Evolutionary conservation across 37 sponge, comb jelly and placozoan genomes (phyloP), one percentile per base, ranked within the genome.

Genomic region (Theonella swinhoei): DNA sequence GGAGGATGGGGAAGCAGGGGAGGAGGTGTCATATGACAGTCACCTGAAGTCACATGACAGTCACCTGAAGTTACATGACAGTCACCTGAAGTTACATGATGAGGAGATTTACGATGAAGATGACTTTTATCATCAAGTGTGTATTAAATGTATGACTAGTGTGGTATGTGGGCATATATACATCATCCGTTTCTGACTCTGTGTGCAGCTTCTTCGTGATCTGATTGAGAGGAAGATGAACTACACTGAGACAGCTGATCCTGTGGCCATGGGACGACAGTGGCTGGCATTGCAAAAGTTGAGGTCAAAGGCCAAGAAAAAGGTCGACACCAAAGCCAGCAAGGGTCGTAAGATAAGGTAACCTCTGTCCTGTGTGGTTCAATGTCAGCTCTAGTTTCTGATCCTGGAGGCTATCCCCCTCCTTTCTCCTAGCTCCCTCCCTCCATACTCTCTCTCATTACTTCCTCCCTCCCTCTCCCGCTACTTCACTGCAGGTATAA

Each of bases 91-190:
- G 32, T 83, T 84, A 35, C 86, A 80, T 79, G 83, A 95, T 77
- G 85, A 86, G 14, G 91, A 97, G 75, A 95, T 94, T 29, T 97
- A 92, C 92, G 96, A 97, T 90, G 97, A 97, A 31, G 83, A 83
- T 39, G 97, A 97, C 72, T 97, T 97, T 64, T 97, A 97, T 64
- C 97, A 97, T 76, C 97, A 95, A 78, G 95, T 95, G 31, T 47
- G 81, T 41, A 1, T 0, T 8, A 25, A 24, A 66, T 58, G 60
- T 19, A 19, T 58, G 11, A 20, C 60, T n/a, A 24, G 5, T 65
- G 66, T n/a, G 7, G 66, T 65, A 20, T n/a, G 19, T 58, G 60
- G 11, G 60, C 19, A 20, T 58, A 19, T 58, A 58, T 19, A 58
- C 19, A 19, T 19, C 60, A 58, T 58, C 60, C 60, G 17, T 19